These are phyloP conservation scores for Amphibalanus amphitrite DNA, from an alignment of 1,140 invertebrate species.

Conservation along the genomic window DNA sequence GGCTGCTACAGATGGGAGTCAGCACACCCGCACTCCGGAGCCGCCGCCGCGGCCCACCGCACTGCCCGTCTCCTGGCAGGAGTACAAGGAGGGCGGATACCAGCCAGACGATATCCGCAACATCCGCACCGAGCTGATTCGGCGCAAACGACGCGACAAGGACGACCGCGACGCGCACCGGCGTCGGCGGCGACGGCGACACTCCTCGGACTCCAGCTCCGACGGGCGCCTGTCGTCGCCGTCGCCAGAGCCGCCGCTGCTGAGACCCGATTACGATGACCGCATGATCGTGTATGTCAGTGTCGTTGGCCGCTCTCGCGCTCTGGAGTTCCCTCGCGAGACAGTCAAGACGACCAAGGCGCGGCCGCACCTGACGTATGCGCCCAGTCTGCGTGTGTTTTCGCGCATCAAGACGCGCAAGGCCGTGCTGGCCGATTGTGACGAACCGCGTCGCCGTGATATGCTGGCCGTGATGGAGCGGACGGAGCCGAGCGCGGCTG, in stretches of 20 bases:
- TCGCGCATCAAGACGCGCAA: neutral
- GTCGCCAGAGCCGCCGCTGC: neutral
- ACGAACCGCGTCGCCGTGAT: neutral
- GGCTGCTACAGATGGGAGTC: neutral
- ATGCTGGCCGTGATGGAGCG: too few species aligned
- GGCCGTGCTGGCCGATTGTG: neutral
- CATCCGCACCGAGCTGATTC: neutral
- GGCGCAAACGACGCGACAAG: neutral
- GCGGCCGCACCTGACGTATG: neutral
- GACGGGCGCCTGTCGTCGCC: neutral
- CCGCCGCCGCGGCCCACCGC: neutral
- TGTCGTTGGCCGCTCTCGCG: neutral
- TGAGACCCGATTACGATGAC: neutral
- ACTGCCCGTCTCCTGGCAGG: neutral
- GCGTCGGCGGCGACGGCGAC: neutral
- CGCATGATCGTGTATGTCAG: neutral
- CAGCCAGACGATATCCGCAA: neutral
- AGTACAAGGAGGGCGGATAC: conserved; percentile 1
- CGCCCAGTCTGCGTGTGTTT: neutral
- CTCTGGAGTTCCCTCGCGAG: neutral
- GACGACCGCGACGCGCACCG: neutral
- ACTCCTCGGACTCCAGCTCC: neutral
- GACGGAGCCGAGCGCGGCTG: too few species aligned
- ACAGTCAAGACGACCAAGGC: neutral
- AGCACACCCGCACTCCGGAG: neutral